Percentiles rank a stretch among this genome's conserved stretches.
Conservation (phyloP, 2,113 vertebrate species). For the Struthidea cinerea region DNA sequence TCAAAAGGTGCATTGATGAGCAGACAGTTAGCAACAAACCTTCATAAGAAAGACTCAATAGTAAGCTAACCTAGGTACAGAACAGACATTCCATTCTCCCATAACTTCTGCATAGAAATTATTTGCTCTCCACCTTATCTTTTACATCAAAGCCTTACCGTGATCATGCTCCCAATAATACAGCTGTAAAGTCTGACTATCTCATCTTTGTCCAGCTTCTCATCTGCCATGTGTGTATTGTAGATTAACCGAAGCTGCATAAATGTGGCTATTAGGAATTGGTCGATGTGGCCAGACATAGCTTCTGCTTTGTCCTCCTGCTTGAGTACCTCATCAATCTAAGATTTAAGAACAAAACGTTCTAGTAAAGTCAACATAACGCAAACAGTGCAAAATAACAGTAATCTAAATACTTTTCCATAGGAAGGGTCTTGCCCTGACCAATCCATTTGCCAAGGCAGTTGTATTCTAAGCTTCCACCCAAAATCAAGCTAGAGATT, state of each 20-base stretch:
- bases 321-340: slow-evolving; percentile 96
- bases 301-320: slow-evolving; percentile 96
- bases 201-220: slow-evolving; percentile 90
- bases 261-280: slow-evolving; percentile 95
- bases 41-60: not conserved
- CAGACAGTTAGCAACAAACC: not conserved
- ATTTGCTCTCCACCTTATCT: not conserved
- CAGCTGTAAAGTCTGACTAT: slow-evolving; percentile 97
- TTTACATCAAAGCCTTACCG: slow-evolving; percentile 75
- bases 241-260: slow-evolving; percentile 96
- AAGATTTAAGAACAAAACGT: not conserved
- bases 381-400: not conserved
- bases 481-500: not conserved
- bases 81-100: not conserved
- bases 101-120: not conserved
- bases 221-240: slow-evolving; percentile 95
- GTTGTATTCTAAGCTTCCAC: not conserved
- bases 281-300: slow-evolving; percentile 98
- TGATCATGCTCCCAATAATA: slow-evolving; percentile 97
- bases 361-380: not conserved
- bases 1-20: not conserved
- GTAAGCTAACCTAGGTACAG: not conserved
- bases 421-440: not conserved
- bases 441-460: not conserved
- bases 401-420: not conserved